Conservation (phyloP, 2,888 invertebrate genomes). For the Zygogramma bicolorata region DNA sequence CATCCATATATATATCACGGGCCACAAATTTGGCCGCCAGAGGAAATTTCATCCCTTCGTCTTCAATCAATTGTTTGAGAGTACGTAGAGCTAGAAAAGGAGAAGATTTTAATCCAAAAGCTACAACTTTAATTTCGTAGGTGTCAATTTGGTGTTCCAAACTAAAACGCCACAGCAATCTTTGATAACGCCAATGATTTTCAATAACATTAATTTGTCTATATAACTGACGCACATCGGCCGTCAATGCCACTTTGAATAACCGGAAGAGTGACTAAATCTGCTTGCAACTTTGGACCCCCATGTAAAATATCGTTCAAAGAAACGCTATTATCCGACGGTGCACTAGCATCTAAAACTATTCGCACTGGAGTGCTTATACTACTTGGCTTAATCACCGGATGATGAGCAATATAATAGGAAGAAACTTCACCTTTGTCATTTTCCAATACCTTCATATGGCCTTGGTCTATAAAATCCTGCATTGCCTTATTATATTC, state of each 20-base stretch:
- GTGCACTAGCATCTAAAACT: slow-evolving; percentile 14
- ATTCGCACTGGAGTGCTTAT: slow-evolving; percentile 8
- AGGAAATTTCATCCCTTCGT: neutral
- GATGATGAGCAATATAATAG: slow-evolving; percentile 12
- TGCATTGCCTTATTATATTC: slow-evolving; percentile 18
- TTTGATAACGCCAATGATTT: slow-evolving; percentile 9
- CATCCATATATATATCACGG: neutral
- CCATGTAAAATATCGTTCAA: slow-evolving; percentile 17
- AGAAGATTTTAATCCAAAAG: slow-evolving; percentile 21
- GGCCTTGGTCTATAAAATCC: slow-evolving; percentile 17
- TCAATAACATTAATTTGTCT: neutral
- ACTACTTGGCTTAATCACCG: neutral
- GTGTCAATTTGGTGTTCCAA: neutral
- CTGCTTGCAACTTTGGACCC: neutral
- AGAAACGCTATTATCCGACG: neutral
- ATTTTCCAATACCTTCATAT: neutral
- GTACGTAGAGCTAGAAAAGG: slow-evolving; percentile 22
- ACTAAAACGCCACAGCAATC: slow-evolving; percentile 17
- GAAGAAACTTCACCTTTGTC: neutral
- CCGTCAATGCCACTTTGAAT: slow-evolving; percentile 13
- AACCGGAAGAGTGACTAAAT: slow-evolving; percentile 6
- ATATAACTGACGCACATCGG: slow-evolving; percentile 6
- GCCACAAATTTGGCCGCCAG: neutral
- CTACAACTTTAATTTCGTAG: slow-evolving; percentile 15
- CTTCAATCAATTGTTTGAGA: neutral